Base-by-base conservation (phyloP, 1,140 invertebrate genomes). In the Drosophila tani region DNA sequence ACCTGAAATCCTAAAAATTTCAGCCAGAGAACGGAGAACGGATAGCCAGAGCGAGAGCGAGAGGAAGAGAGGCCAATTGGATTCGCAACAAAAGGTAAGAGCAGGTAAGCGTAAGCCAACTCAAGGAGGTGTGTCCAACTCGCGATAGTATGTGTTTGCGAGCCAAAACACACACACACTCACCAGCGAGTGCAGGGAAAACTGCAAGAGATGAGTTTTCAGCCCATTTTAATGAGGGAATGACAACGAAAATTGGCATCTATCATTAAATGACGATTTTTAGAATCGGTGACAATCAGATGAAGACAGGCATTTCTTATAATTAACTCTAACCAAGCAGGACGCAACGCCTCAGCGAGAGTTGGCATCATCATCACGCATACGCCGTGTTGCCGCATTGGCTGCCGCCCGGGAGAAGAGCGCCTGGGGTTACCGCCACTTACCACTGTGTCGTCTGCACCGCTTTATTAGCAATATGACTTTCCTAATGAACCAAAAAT, bases 251-350 rank as follows among this genome's bases (percentile, higher is more conserved):
- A 91, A 91, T 91, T 91, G 87, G 87, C 87, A 83, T 74, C 80
- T 59, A 71, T 60, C 74, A 82, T 91, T 91, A 91, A 86, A 91
- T 55, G 70, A 86, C 73, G 64, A 86, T 82, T 79, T 91, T 82
- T 66, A 74, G 88, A 76, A 85, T 85, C 91, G 82, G 82, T 82
- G 87, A 86, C 79, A 86, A 91, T 80, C 69, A 77, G 75, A 91
- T 91, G 79, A 91, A 91, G 86, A 91, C 86, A 56, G 80, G 87
- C 85, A 81, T 81, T 87, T 81, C 74, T 74, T 83, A 86, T 92
- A 92, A 92, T 92, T 92, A 92, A 91, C 65, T 88, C 83, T 91
- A 92, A 92, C 91, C 86, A 92, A 85, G 86, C 91, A 90, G 55
- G 63, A 73, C 79, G 79, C 49, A 85, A 92, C 74, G 91, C 63